A percentile compares a stretch with the other conserved stretches of the same genome.
Conservation (phyloP, 2,797 vertebrate genomes). For the Channallabes apus region DNA sequence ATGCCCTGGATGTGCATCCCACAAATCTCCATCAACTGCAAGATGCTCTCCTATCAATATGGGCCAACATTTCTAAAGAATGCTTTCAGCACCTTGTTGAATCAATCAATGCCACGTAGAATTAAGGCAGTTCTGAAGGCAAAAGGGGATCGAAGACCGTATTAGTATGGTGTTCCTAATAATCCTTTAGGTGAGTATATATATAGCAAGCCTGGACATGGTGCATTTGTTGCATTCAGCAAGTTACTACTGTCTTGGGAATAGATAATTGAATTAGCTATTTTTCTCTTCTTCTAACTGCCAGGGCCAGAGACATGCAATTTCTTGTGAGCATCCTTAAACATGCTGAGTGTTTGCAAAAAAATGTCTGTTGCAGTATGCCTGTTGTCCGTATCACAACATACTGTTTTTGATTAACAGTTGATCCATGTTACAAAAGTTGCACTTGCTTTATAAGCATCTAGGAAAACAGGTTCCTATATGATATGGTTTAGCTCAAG, state of each 20-base stretch:
- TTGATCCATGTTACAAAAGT: neutral
- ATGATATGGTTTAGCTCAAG: neutral
- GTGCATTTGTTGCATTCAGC: conserved; percentile 73
- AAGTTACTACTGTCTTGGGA: conserved; percentile 79
- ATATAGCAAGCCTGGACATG: conserved; percentile 70
- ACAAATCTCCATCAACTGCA: too few species aligned
- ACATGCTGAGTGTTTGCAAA: neutral
- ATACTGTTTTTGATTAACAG: neutral
- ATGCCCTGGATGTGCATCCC: too few species aligned
- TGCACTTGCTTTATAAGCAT: neutral
- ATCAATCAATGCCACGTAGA: too few species aligned
- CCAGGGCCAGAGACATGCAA: neutral
- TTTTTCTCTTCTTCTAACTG: neutral
- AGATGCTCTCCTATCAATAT: too few species aligned
- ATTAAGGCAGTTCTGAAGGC: too few species aligned
- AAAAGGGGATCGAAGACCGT: too few species aligned
- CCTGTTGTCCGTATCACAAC: neutral
- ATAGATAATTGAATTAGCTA: conserved; percentile 48
- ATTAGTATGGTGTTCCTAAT: too few species aligned
- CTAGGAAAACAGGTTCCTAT: neutral
- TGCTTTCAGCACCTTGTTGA: too few species aligned
- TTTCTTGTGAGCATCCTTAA: neutral
- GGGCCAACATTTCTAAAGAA: too few species aligned
- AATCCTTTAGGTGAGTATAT: too few species aligned
- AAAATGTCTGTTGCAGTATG: neutral